These are phyloP conservation scores for Strigamia maritima DNA, from an alignment of 2,888 invertebrate genomes.

Conservation along the genomic window DNA sequence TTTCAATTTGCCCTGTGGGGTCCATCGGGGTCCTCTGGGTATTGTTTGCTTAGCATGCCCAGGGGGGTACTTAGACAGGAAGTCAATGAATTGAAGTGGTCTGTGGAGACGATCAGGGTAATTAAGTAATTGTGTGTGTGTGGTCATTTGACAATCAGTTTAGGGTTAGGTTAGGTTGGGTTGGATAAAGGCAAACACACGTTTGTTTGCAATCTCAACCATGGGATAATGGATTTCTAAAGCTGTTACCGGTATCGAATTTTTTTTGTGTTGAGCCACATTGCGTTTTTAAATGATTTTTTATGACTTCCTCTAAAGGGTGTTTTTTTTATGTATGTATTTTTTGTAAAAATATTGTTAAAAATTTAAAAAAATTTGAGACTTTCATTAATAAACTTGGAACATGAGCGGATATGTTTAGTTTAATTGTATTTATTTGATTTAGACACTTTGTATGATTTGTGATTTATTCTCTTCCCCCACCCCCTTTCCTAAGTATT, in stretches of 20 bases:
- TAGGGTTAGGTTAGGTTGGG: background rate
- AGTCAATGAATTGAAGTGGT: background rate
- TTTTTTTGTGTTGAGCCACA: background rate
- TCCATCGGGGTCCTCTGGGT: background rate
- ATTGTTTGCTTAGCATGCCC: background rate
- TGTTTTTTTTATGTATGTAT: background rate
- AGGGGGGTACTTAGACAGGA: conserved; percentile 17
- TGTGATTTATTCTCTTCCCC: no score
- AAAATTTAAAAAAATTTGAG: background rate
- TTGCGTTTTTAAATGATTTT: background rate
- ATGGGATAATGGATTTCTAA: background rate
- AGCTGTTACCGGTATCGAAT: background rate
- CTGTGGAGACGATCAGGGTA: background rate
- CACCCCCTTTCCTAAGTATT: no score
- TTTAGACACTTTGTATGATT: no score
- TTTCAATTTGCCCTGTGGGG: background rate
- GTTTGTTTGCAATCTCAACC: background rate
- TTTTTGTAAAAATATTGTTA: background rate
- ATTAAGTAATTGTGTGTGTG: conserved; percentile 6
- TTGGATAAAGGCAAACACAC: background rate
- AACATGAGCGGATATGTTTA: no score
- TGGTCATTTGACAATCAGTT: conserved; percentile 1
- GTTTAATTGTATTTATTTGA: no score
- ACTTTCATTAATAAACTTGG: no score
- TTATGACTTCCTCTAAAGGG: background rate